Percentiles rank a stretch among this genome's conserved stretches.
Conservation (phyloP, 2,888 invertebrate genomes). For the Nomada lathburiana region DNA sequence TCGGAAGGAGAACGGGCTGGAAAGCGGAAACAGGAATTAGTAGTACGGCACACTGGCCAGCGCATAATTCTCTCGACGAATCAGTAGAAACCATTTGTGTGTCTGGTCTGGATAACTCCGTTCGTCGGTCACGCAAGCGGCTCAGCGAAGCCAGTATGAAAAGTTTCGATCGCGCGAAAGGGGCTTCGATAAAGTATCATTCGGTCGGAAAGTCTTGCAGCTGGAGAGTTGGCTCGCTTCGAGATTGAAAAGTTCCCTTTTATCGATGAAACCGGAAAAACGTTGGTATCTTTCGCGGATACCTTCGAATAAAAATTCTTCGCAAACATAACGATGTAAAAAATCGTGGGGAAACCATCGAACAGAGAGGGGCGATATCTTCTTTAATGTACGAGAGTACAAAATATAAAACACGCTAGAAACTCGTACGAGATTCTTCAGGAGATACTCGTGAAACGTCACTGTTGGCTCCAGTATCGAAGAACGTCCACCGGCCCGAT, state of each 20-base stretch:
- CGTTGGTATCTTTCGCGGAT: conserved; percentile 16
- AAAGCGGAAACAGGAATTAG: conserved; percentile 4
- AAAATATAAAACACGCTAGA: conserved; percentile 13
- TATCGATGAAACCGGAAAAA: conserved; percentile 32
- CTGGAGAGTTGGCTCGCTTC: conserved; percentile 45
- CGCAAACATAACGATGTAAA: conserved; percentile 4
- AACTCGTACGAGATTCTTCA: conserved; percentile 7
- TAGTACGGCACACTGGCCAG: background rate
- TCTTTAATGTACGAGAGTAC: conserved; percentile 18
- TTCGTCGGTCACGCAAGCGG: conserved; percentile 55
- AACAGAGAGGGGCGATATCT: conserved; percentile 4
- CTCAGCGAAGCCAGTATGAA: conserved; percentile 53
- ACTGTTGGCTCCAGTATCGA: background rate
- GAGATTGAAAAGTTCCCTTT: conserved; percentile 60
- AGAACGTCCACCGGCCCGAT: background rate
- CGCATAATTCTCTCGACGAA: conserved; percentile 29
- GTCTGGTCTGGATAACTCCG: conserved; percentile 40
- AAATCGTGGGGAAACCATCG: background rate
- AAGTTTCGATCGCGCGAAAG: conserved; percentile 62
- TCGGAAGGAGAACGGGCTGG: background rate
- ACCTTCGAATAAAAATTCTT: conserved; percentile 22
- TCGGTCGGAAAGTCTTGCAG: conserved; percentile 56
- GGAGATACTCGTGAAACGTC: background rate
- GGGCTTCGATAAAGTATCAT: conserved; percentile 63
- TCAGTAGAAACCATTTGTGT: conserved; percentile 47